phyloP scores from a whole-genome alignment of 2,113 vertebrate species.

The Salvelinus alpinus region DNA sequence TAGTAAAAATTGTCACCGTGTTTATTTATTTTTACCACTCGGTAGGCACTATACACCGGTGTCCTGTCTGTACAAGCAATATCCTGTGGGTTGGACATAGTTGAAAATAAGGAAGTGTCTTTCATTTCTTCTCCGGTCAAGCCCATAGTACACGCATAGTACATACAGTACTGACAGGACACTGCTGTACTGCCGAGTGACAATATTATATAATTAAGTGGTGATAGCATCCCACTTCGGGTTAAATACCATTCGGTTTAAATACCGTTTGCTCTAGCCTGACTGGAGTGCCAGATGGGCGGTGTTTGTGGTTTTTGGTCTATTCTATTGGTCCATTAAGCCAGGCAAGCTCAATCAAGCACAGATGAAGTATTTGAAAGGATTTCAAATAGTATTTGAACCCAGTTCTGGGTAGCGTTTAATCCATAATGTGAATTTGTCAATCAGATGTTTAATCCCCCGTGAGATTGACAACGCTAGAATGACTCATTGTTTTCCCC shows the following conservation, averaged over 20 bases:
- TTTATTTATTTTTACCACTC: no score
- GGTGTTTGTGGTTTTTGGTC: no score
- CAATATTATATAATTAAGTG: background rate
- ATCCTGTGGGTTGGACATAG: no score
- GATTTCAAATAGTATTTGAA: no score
- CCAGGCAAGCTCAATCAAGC: no score
- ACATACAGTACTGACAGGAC: background rate
- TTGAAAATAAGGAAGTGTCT: background rate
- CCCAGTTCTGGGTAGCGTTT: background rate
- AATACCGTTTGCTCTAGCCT: no score
- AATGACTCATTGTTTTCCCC: background rate
- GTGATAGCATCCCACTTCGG: no score
- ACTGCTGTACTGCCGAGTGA: background rate
- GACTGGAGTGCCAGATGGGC: no score
- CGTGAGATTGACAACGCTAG: background rate
- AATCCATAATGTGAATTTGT: slow-evolving; percentile 9
- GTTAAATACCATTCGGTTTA: no score
- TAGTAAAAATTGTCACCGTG: no score
- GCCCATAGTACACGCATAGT: background rate
- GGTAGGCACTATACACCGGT: background rate
- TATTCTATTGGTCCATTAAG: no score
- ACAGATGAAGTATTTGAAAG: no score
- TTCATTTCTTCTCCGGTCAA: background rate
- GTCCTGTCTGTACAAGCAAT: background rate
- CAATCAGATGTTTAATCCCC: slow-evolving; percentile 5